These are phyloP conservation scores for Habroteleia sp. DNA, from an alignment of 2,888 invertebrate species.

Conservation along the genomic window DNA sequence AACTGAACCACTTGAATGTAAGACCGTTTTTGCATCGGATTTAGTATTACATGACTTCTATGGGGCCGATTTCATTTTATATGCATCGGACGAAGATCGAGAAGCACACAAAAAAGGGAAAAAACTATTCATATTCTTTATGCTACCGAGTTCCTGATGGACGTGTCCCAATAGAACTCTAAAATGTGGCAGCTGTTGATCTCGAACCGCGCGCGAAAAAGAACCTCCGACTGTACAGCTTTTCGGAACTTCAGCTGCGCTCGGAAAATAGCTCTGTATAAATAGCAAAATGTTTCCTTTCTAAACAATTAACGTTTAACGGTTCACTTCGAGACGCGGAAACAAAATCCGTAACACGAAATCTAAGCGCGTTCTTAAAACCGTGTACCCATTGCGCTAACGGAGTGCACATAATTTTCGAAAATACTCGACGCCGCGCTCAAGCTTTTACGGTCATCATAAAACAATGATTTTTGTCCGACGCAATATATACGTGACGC, in stretches of 20 bases:
- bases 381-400: not conserved
- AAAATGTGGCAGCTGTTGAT: slow-evolving; percentile 58
- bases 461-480: slow-evolving; percentile 3
- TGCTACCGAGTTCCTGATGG: slow-evolving; percentile 53
- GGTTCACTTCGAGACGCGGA: slow-evolving; percentile 11
- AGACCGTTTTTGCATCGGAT: slow-evolving; percentile 13
- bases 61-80: slow-evolving; percentile 9
- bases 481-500: slow-evolving; percentile 21
- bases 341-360: slow-evolving; percentile 12
- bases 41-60: slow-evolving; percentile 6
- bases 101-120: not conserved
- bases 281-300: slow-evolving; percentile 55
- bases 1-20: slow-evolving; percentile 1
- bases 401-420: not conserved
- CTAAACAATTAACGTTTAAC: slow-evolving; percentile 53
- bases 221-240: slow-evolving; percentile 40
- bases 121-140: slow-evolving; percentile 10
- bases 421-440: slow-evolving; percentile 4
- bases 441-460: slow-evolving; percentile 5
- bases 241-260: slow-evolving; percentile 56
- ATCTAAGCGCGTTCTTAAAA: slow-evolving; percentile 4
- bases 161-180: slow-evolving; percentile 34
- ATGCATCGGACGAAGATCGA: not conserved
- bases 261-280: slow-evolving; percentile 53
- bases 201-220: slow-evolving; percentile 48